Percentiles rank a stretch among this genome's conserved stretches.
These are phyloP conservation scores for Nephrotoma flavescens DNA, from an alignment of 2,888 invertebrate genomes.

Conservation along the genomic window DNA sequence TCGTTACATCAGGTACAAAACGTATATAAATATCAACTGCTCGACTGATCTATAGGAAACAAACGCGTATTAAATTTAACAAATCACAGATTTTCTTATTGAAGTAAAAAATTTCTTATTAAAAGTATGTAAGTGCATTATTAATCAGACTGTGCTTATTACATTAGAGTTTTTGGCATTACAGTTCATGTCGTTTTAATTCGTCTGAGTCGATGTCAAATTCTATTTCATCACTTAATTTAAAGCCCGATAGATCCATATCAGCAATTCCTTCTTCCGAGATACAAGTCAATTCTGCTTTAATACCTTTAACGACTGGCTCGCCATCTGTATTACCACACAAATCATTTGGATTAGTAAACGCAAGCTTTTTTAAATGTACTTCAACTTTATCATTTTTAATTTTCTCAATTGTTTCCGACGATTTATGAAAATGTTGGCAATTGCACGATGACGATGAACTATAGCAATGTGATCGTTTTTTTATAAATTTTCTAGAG, in stretches of 20 bases:
- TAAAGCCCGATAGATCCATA: slow-evolving; percentile 38
- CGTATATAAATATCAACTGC: background rate
- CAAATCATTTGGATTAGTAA: background rate
- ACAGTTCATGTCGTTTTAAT: background rate
- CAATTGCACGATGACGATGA: slow-evolving; percentile 33
- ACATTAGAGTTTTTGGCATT: background rate
- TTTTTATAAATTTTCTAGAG: background rate
- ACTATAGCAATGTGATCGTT: slow-evolving; percentile 34
- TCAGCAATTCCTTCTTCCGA: slow-evolving; percentile 73
- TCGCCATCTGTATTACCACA: background rate
- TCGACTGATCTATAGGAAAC: background rate
- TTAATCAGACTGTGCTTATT: background rate
- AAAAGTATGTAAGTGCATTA: background rate
- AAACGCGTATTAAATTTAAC: background rate
- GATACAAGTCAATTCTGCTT: slow-evolving; percentile 70
- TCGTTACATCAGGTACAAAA: background rate
- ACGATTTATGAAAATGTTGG: slow-evolving; percentile 16
- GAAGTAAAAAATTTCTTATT: background rate
- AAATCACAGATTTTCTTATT: background rate
- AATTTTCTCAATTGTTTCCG: background rate
- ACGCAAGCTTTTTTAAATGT: background rate
- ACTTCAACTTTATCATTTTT: background rate
- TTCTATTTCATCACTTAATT: background rate
- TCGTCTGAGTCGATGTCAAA: background rate
- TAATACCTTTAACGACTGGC: slow-evolving; percentile 35